Evolutionary conservation across 64 coral and sea anemone genomes (phyloP), one percentile per base, ranked within the genome.

Genomic region (Stichodactyla mertensii): DNA sequence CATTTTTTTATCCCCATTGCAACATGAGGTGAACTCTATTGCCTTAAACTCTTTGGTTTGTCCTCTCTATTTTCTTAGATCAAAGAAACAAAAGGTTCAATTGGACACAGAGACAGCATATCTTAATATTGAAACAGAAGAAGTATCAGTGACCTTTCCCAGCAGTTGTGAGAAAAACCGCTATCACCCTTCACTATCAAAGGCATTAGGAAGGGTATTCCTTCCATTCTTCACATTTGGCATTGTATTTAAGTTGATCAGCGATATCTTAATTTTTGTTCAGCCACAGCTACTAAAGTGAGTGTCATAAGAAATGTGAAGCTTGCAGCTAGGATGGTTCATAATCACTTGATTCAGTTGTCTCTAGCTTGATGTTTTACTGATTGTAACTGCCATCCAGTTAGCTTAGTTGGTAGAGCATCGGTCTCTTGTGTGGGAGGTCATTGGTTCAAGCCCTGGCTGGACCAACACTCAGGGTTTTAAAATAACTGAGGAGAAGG

Each of bases 201-300:
- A 93, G 53, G 91, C 91, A 16, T 14, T 93, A 71, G 61, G 56
- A 3, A 86, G 82, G 36, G 91, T 93, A 10, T 93, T 93, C 83
- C 64, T 52, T 56, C 82, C 82, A 19, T 88, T 85, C 53, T 93
- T 93, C 86, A 7, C 82, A 4, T 51, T 85, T 55, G 77, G 82
- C 8, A 59, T 93, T 19, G 55, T 93, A 57, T 82, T 93, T 55
- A 89, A 86, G 36, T 71, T 93, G n/a, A 45, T 84, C 23, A 58
- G 88, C 54, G 83, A 86, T 82, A 74, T 86, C 5, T 55, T 89
- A 52, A 26, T 89, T 20, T 92, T 92, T 53, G 64, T 88, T n/a
- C 91, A 92, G 36, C 91, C 91, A 4, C 81, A 92, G 22, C 80
- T 92, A 8, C 67, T 92, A 23, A 54, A 85, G 91, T 92, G 71